Conservation (phyloP, 2,888 invertebrate species). For the Cephus pulcher region DNA sequence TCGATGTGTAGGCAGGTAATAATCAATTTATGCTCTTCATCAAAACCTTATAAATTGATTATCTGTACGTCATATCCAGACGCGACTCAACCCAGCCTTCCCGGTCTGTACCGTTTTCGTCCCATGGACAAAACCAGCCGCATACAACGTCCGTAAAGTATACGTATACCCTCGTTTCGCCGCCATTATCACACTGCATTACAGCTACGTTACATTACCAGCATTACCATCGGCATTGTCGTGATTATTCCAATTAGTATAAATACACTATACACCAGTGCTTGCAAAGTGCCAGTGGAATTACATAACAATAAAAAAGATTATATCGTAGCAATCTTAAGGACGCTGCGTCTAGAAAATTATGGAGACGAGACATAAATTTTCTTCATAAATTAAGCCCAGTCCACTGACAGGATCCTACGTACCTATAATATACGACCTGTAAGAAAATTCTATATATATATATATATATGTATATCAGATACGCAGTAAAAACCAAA, state of each 20-base stretch:
- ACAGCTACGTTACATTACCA: background rate
- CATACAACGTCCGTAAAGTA: background rate
- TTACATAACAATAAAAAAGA: background rate
- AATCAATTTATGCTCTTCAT: conserved; percentile 51
- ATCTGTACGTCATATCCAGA: conserved; percentile 29
- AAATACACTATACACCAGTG: background rate
- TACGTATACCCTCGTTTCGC: background rate
- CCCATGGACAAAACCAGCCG: conserved; percentile 13
- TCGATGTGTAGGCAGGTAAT: conserved; percentile 39
- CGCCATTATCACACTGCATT: background rate
- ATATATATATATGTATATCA: no score
- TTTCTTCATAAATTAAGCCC: background rate
- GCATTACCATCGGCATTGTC: background rate
- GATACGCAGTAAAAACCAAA: background rate
- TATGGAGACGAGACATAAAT: background rate
- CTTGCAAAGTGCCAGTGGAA: background rate
- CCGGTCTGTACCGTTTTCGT: conserved; percentile 15
- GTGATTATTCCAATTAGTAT: background rate
- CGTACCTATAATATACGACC: background rate
- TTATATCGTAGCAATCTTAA: background rate
- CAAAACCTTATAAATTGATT: conserved; percentile 49
- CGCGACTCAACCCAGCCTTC: conserved; percentile 15
- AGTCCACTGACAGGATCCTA: background rate
- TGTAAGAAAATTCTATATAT: background rate
- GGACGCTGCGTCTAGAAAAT: background rate